Evolutionary conservation across 2,113 vertebrate species (phyloP).

Genomic region (Lepus europaeus): DNA sequence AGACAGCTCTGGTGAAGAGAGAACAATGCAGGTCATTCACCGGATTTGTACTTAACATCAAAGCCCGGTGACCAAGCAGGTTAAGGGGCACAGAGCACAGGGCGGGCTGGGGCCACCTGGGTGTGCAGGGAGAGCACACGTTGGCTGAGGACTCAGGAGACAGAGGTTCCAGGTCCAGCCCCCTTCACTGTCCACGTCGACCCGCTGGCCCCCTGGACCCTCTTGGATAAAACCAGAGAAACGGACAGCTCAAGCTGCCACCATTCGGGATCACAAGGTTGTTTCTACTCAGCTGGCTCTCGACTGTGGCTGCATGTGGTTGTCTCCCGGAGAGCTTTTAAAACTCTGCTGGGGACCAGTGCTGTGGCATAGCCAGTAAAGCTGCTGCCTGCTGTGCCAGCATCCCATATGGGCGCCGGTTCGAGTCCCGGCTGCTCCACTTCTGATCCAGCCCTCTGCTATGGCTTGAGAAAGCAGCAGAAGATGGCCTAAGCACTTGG

Average conservation of each 20-base stretch:
- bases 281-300: not conserved
- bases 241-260: not conserved
- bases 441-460: too few species aligned
- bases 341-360: not conserved
- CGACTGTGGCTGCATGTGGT: not conserved
- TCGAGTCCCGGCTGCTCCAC: too few species aligned
- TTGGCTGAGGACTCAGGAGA: not conserved
- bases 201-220: not conserved
- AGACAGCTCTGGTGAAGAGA: slow-evolving; percentile 52
- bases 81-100: slow-evolving; percentile 24
- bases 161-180: too few species aligned
- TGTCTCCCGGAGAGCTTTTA: not conserved
- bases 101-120: not conserved
- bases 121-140: not conserved
- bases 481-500: too few species aligned
- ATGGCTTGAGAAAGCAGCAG: too few species aligned
- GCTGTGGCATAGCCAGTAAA: too few species aligned
- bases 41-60: slow-evolving; percentile 67
- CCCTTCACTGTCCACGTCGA: not conserved
- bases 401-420: too few species aligned
- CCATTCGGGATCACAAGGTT: not conserved
- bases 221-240: not conserved
- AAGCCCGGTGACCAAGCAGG: slow-evolving; percentile 63
- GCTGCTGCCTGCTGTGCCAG: too few species aligned
- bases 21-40: slow-evolving; percentile 81